A percentile compares a stretch with the other conserved stretches of the same genome.
Conservation (phyloP, 2,113 vertebrate species). For the Aramus guarauna region DNA sequence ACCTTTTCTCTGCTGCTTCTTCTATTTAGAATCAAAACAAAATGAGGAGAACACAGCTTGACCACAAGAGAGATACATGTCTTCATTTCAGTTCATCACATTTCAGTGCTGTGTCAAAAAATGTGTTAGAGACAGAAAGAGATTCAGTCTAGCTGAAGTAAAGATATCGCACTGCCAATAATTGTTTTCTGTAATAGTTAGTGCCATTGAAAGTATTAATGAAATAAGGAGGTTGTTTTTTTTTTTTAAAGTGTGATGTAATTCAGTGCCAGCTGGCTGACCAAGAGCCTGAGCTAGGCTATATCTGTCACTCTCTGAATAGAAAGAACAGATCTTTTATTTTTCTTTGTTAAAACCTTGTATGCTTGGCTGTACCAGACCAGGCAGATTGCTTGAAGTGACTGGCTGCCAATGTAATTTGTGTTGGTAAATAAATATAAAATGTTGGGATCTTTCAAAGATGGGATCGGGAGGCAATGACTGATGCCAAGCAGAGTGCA, state of each 20-base stretch:
- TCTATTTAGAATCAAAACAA: constrained; percentile 18
- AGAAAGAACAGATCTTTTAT: constrained; percentile 13
- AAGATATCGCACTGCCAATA: not conserved
- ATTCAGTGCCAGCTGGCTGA: constrained; percentile 15
- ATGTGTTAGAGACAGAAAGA: not conserved
- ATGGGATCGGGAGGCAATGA: not conserved
- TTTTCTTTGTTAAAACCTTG: constrained; percentile 25
- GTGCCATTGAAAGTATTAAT: constrained; percentile 7
- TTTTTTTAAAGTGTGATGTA: not conserved
- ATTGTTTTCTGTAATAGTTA: not conserved
- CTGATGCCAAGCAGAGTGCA: not conserved
- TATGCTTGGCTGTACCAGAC: constrained; percentile 23
- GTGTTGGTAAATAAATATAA: constrained; percentile 62
- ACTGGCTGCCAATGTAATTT: constrained; percentile 53
- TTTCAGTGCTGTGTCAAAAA: constrained; percentile 10
- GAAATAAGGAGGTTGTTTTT: not conserved
- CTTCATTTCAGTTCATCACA: constrained; percentile 22
- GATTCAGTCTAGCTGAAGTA: not conserved
- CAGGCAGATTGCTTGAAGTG: constrained; percentile 45
- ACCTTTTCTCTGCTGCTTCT: not conserved
- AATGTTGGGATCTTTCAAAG: constrained; percentile 41
- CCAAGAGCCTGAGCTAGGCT: not conserved
- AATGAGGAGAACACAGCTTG: not conserved
- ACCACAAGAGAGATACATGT: not conserved
- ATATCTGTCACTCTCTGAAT: not conserved